Evolutionary conservation across 2,113 vertebrate genomes (phyloP).

Genomic region (Aphyosemion australe): DNA sequence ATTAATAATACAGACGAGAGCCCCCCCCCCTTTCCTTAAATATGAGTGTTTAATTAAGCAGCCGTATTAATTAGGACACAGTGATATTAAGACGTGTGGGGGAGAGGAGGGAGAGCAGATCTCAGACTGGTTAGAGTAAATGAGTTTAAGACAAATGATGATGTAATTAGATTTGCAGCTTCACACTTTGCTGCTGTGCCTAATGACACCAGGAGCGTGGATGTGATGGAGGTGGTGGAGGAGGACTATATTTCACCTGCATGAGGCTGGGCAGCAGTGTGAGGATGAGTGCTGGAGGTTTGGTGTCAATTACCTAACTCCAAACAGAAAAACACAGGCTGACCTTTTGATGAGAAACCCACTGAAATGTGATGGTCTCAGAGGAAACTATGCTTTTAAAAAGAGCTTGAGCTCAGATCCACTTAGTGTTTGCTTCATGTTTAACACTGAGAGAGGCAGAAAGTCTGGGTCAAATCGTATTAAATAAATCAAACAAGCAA

Average conservation of each 20-base stretch:
- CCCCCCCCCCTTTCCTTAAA: conserved; percentile 67
- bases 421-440: conserved; percentile 18
- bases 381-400: too few relatives aligned
- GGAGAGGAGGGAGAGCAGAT: conserved; percentile 23
- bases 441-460: conserved; percentile 6
- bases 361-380: too few relatives aligned
- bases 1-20: conserved; percentile 58
- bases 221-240: conserved; percentile 7
- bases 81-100: conserved; percentile 65
- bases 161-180: conserved; percentile 10
- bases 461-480: conserved; percentile 18
- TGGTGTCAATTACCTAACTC: background rate
- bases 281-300: background rate
- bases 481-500: conserved; percentile 42
- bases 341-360: background rate
- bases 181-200: conserved; percentile 10
- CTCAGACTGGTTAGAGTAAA: conserved; percentile 58
- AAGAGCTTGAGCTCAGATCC: too few relatives aligned
- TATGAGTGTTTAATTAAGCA: conserved; percentile 81
- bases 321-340: background rate
- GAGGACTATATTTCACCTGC: too few relatives aligned
- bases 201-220: conserved; percentile 31
- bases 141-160: conserved; percentile 73
- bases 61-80: conserved; percentile 75
- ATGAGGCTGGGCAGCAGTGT: background rate